phyloP scores from a whole-genome alignment of 2,888 invertebrate genomes.

The Polyploca ridens region DNA sequence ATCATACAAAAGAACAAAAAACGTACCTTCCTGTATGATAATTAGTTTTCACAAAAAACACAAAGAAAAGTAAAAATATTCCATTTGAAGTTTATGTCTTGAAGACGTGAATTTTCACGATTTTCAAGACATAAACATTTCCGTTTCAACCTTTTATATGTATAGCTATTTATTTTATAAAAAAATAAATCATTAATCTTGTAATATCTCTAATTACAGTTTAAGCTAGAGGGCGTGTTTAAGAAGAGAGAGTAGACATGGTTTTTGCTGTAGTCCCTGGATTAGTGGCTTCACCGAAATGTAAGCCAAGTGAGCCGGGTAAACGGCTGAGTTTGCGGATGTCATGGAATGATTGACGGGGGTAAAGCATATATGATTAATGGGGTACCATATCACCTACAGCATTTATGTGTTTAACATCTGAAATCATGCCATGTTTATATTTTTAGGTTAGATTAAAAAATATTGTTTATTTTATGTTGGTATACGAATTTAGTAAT shows the following conservation, averaged over 20 bases:
- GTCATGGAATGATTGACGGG: constrained; percentile 71
- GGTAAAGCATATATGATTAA: constrained; percentile 75
- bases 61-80: background rate
- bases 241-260: background rate
- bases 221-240: too few relatives aligned
- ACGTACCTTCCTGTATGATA: background rate
- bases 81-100: too few relatives aligned
- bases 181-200: too few relatives aligned
- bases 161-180: too few relatives aligned
- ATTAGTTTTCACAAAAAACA: background rate
- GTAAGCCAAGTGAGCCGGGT: constrained; percentile 45
- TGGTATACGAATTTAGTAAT: too few relatives aligned
- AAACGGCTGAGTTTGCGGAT: constrained; percentile 62
- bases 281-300: constrained; percentile 32
- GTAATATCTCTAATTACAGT: too few relatives aligned
- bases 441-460: background rate
- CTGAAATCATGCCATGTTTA: background rate
- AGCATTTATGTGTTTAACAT: constrained; percentile 24
- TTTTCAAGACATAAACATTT: too few relatives aligned
- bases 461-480: background rate
- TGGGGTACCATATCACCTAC: constrained; percentile 45
- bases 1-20: background rate
- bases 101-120: too few relatives aligned
- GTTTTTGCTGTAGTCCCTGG: constrained; percentile 24
- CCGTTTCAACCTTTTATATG: too few relatives aligned